A percentile compares a stretch with the other conserved stretches of the same genome.
These are phyloP conservation scores for Muntiacus reevesi DNA, from an alignment of 2,113 vertebrate genomes.

Conservation along the genomic window DNA sequence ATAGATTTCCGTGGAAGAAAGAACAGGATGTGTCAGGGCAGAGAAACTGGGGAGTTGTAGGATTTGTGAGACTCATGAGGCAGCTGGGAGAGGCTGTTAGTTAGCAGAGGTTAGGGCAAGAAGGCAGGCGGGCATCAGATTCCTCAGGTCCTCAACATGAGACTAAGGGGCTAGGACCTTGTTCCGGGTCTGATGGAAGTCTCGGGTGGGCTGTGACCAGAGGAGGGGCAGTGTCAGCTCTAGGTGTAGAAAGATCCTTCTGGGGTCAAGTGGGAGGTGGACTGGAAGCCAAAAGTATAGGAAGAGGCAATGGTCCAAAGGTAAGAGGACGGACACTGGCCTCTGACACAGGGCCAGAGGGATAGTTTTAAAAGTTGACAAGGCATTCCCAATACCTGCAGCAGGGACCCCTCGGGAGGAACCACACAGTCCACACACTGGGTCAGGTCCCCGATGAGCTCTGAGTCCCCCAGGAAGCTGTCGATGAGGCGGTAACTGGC, in stretches of 20 bases:
- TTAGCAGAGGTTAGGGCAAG: neutral
- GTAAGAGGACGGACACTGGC: neutral
- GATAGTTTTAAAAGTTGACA: neutral
- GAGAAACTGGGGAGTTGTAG: neutral
- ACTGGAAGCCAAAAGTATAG: neutral
- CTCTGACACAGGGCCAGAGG: neutral
- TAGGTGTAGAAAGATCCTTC: neutral
- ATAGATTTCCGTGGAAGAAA: neutral
- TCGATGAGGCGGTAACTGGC: constrained; percentile 90
- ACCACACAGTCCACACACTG: constrained; percentile 89
- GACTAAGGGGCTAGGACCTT: neutral
- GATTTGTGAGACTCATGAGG: neutral
- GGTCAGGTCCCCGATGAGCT: constrained; percentile 87
- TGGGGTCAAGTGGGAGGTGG: neutral
- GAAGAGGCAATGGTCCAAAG: neutral
- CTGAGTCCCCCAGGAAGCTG: constrained; percentile 82
- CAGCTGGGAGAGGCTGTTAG: neutral
- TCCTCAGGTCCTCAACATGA: neutral
- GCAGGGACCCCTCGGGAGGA: constrained; percentile 76
- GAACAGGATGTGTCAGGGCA: neutral
- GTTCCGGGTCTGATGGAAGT: neutral
- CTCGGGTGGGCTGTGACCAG: neutral
- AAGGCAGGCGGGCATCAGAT: neutral
- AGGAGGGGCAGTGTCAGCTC: neutral
- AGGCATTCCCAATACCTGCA: constrained; percentile 75